Base-by-base conservation (phyloP, 2,888 invertebrate genomes). In the Leptogaster cylindrica region DNA sequence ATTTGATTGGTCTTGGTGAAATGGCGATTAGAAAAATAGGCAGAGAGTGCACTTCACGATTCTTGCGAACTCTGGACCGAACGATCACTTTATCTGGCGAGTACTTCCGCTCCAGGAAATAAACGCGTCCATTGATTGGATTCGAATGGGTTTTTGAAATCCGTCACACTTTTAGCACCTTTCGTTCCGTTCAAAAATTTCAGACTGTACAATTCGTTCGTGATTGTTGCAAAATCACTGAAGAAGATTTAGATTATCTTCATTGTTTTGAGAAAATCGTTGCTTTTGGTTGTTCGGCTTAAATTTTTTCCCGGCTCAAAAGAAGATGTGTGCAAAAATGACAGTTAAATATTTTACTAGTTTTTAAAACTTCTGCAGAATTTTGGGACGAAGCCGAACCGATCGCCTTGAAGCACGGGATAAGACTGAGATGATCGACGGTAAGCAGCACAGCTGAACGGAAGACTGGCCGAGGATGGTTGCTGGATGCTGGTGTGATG, bases 221-320 rank as follows among this genome's bases (percentile, higher is more conserved):
- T 39, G 46, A 23, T 10, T 25, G 25, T 68, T 65, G 36, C 48
- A 55, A 44, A 16, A 20, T 16, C 23, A 20, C 10, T 39, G 50
- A 55, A 41, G 48, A 46, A 65, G 51, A 44, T 36, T 51, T 63
- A 36, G 67, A 63, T 27, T 39, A 16, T n/a, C 12, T 25, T 33
- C 36, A 68, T 28, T 51, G 65, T 68, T 68, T 68, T 61, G 65
- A 68, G 68, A 66, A 61, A 61, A 61, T 58, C 55, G 39, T 61
- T n/a, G n/a, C n/a, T n/a, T 36, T 48, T 61, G 33, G 61, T 65
- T 51, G 33, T 64, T 68, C 61, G 39, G 61, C 68, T 68, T 68
- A 65, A 55, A 64, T 41, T 33, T 12, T 12, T 25, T 8, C 14
- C 25, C 25, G 5, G 20, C 36, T 12, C n/a, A 23, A 46, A 2